These are phyloP conservation scores for Pyrgilauda ruficollis DNA, from an alignment of 2,113 vertebrate genomes.

Conservation along the genomic window DNA sequence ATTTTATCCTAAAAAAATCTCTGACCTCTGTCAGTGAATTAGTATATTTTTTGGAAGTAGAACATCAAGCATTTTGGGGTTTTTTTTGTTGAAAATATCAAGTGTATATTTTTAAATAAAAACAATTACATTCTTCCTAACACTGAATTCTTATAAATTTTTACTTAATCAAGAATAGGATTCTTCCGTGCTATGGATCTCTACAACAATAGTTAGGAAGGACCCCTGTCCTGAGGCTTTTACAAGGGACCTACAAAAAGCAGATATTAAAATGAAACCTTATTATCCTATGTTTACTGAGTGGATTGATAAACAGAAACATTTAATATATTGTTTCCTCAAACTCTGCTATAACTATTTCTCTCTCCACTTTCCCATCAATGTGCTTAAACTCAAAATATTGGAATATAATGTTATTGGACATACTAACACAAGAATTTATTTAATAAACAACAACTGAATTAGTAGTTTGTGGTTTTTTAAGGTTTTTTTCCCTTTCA, in stretches of 20 bases:
- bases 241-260: neutral
- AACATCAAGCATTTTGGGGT: neutral
- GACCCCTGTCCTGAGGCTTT: neutral
- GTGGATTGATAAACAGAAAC: neutral
- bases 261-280: neutral
- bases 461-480: neutral
- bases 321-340: no score
- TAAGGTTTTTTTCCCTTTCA: fast-evolving
- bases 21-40: neutral
- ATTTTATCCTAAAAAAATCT: neutral
- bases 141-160: neutral
- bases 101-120: neutral
- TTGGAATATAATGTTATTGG: neutral
- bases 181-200: neutral
- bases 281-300: neutral
- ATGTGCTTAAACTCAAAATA: neutral
- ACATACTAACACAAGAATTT: neutral
- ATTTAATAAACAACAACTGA: neutral
- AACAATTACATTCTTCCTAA: neutral
- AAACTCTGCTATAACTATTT: neutral
- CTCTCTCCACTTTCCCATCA: neutral
- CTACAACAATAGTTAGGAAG: neutral
- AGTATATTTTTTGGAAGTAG: neutral
- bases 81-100: neutral
- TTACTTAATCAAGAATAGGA: neutral